Evolutionary conservation across 2,888 invertebrate species (phyloP), one percentile per base, ranked within the genome.

Genomic region (Lymantria monacha): DNA sequence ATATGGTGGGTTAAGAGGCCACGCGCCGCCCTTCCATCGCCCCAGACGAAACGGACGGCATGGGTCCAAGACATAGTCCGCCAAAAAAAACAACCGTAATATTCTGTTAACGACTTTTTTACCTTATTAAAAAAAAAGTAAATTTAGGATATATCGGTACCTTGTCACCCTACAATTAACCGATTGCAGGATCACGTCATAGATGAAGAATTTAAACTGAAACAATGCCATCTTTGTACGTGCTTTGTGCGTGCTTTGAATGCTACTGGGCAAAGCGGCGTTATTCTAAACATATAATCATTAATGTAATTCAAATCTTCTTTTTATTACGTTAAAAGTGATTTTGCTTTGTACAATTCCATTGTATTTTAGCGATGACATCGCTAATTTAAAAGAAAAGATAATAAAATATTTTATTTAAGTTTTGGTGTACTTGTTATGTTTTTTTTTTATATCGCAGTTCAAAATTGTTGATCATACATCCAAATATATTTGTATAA

Each of bases 161-260:
- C 41, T 63, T 60, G 63, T 65, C 49, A 58, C 59, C 49, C 61
- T 59, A 63, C 53, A 58, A 58, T 70, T 81, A 80, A 61, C 66
- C 67, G 68, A 67, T 63, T 80, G 81, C 80, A 80, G 62, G 72
- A 74, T 79, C 79, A 74, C 87, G 86, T 86, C 87, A 87, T 80
- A 85, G 79, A 78, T 74, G 66, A 77, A 74, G 87, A 85, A 87
- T 87, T 84, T 85, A 74, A 84, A 81, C 80, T 81, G 81, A 85
- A 85, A 87, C 87, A 87, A 88, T 88, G 81, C 79, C 79, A 82
- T 82, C 79, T 85, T 79, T 60, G 66, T 76, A 69, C 67, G 72
- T 61, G 65, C 57, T 66, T 57, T 53, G 72, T 63, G 69, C 87
- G 87, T 87, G 87, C 76, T 64, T 54, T 38, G 86, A 83, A 85